Evolutionary conservation across 2,113 vertebrate species (phyloP), one percentile per base, ranked within the genome.

Genomic region (Xenotilapia flavipinnis): DNA sequence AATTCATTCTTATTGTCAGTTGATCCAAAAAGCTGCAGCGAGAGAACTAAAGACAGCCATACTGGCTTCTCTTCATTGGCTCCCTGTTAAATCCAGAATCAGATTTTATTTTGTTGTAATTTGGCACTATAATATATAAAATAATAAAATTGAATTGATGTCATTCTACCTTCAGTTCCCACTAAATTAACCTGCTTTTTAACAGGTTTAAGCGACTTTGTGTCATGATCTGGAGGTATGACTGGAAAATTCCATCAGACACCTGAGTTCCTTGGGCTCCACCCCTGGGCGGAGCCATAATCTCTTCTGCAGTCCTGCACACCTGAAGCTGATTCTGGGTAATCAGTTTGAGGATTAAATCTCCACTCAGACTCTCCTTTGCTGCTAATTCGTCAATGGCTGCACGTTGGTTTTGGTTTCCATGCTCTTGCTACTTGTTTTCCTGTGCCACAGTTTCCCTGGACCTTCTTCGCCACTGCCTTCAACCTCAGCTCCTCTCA

Each of bases 331-430:
- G 28, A 36, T 19, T 62, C 28, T 62, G 28, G 58, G 58, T 62
- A 33, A 33, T 62, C 28, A 62, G 58, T 4, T 62, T 62, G 58
- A 62, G 15, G 58, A 62, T 33, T 33, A 11, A 33, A 62, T 33
- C 9, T 62, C 58, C 58, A 62, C 15, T 62, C 6, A 36, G 28
- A 7, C 6, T 36, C 15, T 62, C 28, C 28, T 62, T 62, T 0
- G 15, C 28, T 0, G 0, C 15, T 15, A 60, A 9, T 6, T 60
- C 0, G 0, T 33, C 3, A 60, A 6, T 19, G 28, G 5, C 9
- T 19, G 2, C 15, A 62, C 0, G 6, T 19, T 62, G 58, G 15
- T 33, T 19, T 62, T 3, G 2, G 28, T 62, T 36, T 62, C 11
- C 28, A 7, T 62, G 15, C 15, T 1, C 9, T 62, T 62, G 58